Conservation (phyloP, 2,888 invertebrate genomes). For the Caenorhabditis sinica region DNA sequence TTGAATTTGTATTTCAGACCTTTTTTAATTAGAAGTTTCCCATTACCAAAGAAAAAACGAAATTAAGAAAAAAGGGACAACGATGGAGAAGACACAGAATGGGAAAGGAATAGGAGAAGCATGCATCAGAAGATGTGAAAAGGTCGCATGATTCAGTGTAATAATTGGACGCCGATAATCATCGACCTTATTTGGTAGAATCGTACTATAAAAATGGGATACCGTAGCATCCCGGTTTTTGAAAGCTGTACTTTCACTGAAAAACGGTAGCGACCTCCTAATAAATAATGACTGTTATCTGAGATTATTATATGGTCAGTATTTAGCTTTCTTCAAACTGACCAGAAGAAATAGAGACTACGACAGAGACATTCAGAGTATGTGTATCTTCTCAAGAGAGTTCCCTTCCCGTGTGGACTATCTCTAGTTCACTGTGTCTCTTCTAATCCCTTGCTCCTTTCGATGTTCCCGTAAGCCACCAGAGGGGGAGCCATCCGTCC, state of each 20-base stretch:
- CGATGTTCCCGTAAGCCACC: slow-evolving; percentile 20
- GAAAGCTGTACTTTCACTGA: too few species aligned
- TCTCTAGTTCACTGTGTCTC: slow-evolving; percentile 27
- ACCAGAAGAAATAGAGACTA: slow-evolving; percentile 12
- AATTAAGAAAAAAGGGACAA: neutral
- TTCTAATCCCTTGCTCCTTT: slow-evolving; percentile 15
- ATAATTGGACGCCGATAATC: neutral
- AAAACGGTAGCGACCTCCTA: too few species aligned
- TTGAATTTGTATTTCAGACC: too few species aligned
- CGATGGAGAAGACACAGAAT: neutral
- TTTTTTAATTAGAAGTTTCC: too few species aligned
- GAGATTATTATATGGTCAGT: neutral
- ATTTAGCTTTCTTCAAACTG: neutral
- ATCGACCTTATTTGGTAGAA: neutral
- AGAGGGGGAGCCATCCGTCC: slow-evolving; percentile 9
- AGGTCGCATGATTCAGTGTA: slow-evolving; percentile 14
- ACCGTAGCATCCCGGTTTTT: too few species aligned
- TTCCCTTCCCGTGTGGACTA: slow-evolving; percentile 32
- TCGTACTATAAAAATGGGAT: neutral
- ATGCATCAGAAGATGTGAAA: neutral
- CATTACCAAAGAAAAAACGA: too few species aligned
- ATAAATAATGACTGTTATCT: too few species aligned
- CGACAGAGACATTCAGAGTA: neutral
- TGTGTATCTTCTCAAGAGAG: slow-evolving; percentile 36
- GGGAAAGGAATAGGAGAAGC: neutral